Conservation (phyloP, 2,113 vertebrate genomes). For the Halcyon malimbica region DNA sequence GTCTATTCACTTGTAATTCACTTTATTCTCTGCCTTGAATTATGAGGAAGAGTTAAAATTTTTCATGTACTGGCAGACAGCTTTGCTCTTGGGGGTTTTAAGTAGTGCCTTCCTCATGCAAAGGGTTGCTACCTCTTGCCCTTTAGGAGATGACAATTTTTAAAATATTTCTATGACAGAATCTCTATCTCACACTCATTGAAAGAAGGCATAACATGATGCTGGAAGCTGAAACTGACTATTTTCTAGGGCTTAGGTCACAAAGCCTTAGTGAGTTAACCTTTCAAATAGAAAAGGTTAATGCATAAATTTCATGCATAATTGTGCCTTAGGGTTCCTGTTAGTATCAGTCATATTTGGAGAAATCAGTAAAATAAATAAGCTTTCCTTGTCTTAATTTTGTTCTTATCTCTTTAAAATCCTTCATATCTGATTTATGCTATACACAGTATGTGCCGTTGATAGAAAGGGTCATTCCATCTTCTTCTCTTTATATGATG, state of each 20-base stretch:
- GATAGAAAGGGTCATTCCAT: background rate
- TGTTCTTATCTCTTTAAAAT: background rate
- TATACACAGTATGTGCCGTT: background rate
- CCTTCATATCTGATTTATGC: background rate
- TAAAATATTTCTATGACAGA: background rate
- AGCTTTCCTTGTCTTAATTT: background rate
- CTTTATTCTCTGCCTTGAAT: background rate
- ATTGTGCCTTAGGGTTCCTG: background rate
- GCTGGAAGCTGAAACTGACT: background rate
- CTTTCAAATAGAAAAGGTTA: background rate
- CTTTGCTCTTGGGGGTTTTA: background rate
- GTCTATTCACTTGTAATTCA: background rate
- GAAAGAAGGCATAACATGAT: background rate
- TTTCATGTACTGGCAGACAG: background rate
- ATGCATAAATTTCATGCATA: background rate
- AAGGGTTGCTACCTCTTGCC: background rate
- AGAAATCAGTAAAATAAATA: background rate
- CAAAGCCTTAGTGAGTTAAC: background rate
- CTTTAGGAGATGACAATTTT: constrained; percentile 1
- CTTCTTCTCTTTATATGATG: constrained; percentile 1
- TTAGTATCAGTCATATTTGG: background rate
- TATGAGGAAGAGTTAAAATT: background rate
- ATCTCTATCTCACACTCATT: background rate
- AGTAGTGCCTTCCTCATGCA: background rate
- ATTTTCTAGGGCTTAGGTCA: background rate